A percentile compares a stretch with the other conserved stretches of the same genome.
These are phyloP conservation scores for Mobula hypostoma DNA, from an alignment of 2,113 vertebrate species.

Conservation along the genomic window DNA sequence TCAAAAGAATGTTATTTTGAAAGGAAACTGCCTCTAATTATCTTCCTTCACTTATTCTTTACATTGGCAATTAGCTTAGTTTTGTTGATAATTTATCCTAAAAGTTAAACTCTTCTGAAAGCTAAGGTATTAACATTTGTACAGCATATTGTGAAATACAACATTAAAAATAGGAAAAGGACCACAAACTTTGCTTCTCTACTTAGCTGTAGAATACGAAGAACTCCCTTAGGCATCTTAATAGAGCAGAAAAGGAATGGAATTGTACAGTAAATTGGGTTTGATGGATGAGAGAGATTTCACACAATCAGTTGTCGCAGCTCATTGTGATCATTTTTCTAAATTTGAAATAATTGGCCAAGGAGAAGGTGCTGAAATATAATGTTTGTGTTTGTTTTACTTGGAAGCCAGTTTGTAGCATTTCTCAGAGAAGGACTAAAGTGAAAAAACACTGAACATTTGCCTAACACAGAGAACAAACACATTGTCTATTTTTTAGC, in stretches of 20 bases:
- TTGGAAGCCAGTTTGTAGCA: not conserved
- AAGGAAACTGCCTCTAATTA: not conserved
- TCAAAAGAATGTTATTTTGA: not conserved
- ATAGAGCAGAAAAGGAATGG: not conserved
- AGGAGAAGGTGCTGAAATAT: not conserved
- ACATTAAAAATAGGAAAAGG: not conserved
- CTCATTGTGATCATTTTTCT: not conserved
- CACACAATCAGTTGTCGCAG: not conserved
- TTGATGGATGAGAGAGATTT: constrained; percentile 10
- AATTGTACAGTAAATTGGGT: constrained; percentile 19
- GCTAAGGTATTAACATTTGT: not conserved
- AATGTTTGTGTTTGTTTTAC: not conserved
- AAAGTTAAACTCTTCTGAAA: not conserved
- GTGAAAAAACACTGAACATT: not conserved
- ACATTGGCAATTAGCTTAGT: not conserved
- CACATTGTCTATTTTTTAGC: not conserved
- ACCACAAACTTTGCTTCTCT: not conserved
- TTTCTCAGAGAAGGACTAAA: not conserved
- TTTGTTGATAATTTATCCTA: not conserved
- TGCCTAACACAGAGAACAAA: not conserved
- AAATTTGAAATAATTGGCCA: constrained; percentile 19
- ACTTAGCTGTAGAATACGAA: not conserved
- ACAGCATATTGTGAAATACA: not conserved
- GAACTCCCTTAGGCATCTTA: not conserved
- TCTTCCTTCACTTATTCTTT: not conserved